These are phyloP conservation scores for Meandrusa payeni DNA, from an alignment of 2,888 invertebrate genomes.

Conservation along the genomic window DNA sequence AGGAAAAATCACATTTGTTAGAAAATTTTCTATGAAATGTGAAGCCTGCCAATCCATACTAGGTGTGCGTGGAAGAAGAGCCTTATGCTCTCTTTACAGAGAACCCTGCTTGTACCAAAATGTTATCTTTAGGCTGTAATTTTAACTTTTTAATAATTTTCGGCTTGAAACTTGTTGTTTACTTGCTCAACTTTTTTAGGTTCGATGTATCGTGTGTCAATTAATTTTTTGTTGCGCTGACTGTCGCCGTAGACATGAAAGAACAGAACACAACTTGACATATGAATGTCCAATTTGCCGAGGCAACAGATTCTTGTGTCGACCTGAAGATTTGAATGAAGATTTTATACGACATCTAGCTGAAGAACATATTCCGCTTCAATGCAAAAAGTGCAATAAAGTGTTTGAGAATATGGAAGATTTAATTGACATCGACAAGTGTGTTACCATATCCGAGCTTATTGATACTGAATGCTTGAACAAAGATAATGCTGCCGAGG, in stretches of 20 bases:
- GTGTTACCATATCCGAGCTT: conserved; percentile 63
- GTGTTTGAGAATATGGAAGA: conserved; percentile 62
- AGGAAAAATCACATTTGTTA: too few species aligned
- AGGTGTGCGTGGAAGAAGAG: too few species aligned
- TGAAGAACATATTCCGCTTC: conserved; percentile 57
- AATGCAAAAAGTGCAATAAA: conserved; percentile 63
- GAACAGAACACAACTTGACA: conserved; percentile 49
- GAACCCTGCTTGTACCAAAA: too few species aligned
- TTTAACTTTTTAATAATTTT: too few species aligned
- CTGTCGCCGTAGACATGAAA: conserved; percentile 69
- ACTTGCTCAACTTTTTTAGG: too few species aligned
- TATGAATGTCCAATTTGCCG: conserved; percentile 71
- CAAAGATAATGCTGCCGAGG: conserved; percentile 34
- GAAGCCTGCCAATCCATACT: too few species aligned
- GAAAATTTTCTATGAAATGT: too few species aligned
- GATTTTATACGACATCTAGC: conserved; percentile 57
- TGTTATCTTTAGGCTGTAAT: too few species aligned
- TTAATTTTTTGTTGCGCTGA: conserved; percentile 64
- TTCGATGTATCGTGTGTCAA: conserved; percentile 65
- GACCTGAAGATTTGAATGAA: conserved; percentile 46
- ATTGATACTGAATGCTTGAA: conserved; percentile 37
- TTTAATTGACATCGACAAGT: conserved; percentile 53
- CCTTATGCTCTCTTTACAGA: too few species aligned
- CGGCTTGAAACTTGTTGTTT: too few species aligned
- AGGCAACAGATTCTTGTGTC: conserved; percentile 53